A percentile compares a stretch with the other conserved stretches of the same genome.
These are phyloP conservation scores for Odocoileus virginianus DNA, from an alignment of 2,113 vertebrate genomes.

Conservation along the genomic window DNA sequence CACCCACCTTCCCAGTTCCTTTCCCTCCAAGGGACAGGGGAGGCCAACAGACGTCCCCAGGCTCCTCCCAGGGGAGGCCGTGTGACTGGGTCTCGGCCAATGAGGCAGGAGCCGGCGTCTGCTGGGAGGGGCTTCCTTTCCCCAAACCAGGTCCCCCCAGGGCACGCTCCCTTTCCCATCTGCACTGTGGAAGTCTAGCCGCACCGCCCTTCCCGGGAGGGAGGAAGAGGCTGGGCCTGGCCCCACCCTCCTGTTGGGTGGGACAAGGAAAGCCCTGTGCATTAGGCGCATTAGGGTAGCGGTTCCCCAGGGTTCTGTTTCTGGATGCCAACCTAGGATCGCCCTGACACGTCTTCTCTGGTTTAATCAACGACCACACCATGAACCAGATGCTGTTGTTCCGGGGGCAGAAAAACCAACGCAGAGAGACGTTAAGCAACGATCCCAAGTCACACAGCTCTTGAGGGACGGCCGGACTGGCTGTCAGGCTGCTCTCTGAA, in stretches of 20 bases:
- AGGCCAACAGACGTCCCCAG: neutral
- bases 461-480: rapidly evolving
- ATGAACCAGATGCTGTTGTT: rapidly evolving
- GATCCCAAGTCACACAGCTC: rapidly evolving
- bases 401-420: neutral
- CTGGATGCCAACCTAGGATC: neutral
- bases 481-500: rapidly evolving
- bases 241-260: rapidly evolving
- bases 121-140: neutral
- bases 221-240: neutral
- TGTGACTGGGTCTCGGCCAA: neutral
- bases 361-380: neutral
- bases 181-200: rapidly evolving
- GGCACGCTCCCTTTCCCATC: neutral
- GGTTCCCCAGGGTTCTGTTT: neutral
- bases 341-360: rapidly evolving
- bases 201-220: neutral
- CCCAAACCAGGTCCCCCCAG: neutral
- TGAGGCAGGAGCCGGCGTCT: neutral
- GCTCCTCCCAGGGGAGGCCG: neutral
- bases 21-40: neutral
- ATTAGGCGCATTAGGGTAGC: rapidly evolving
- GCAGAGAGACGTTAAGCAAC: rapidly evolving
- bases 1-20: neutral
- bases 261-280: neutral